Percentiles rank a stretch among this genome's conserved stretches.
Evolutionary conservation across 1,140 invertebrate genomes (phyloP).

Genomic region (Cecropterus lyciades): DNA sequence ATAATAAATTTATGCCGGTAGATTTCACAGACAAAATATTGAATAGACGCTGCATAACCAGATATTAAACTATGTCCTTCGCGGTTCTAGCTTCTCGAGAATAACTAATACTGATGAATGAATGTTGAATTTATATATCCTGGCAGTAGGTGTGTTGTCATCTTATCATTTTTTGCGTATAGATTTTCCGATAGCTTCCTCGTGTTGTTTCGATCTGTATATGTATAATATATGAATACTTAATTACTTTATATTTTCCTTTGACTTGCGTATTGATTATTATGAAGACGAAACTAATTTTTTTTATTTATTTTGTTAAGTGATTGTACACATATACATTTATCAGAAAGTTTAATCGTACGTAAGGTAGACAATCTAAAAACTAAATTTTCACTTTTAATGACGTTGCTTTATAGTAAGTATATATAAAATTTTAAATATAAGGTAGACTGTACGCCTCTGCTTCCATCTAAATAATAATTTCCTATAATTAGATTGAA

Average conservation of each 20-base stretch:
- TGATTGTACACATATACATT: too few species aligned
- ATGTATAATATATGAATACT: not conserved
- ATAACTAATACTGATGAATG: conserved; percentile 27
- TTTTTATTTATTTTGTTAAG: too few species aligned
- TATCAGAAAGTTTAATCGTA: not conserved
- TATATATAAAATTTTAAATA: too few species aligned
- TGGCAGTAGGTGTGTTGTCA: conserved; percentile 11
- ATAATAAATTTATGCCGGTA: conserved; percentile 23
- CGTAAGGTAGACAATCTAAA: too few species aligned
- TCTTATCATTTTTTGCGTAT: conserved; percentile 33
- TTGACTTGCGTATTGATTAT: not conserved
- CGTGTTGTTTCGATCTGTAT: too few species aligned
- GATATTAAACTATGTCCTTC: conserved; percentile 28
- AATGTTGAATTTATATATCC: conserved; percentile 32
- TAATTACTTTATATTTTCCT: not conserved
- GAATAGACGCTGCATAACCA: not conserved
- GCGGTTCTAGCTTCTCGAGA: conserved; percentile 30
- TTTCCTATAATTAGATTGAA: too few species aligned
- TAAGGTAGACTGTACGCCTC: too few species aligned
- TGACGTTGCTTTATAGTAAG: too few species aligned
- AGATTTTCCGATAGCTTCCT: conserved; percentile 18
- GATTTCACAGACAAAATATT: conserved; percentile 11
- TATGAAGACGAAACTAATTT: not conserved
- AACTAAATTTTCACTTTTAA: too few species aligned
- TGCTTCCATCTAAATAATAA: too few species aligned